A percentile compares a stretch with the other conserved stretches of the same genome.
Evolutionary conservation across 2,888 invertebrate genomes (phyloP).

Genomic region (Temnothorax unifasciatus): DNA sequence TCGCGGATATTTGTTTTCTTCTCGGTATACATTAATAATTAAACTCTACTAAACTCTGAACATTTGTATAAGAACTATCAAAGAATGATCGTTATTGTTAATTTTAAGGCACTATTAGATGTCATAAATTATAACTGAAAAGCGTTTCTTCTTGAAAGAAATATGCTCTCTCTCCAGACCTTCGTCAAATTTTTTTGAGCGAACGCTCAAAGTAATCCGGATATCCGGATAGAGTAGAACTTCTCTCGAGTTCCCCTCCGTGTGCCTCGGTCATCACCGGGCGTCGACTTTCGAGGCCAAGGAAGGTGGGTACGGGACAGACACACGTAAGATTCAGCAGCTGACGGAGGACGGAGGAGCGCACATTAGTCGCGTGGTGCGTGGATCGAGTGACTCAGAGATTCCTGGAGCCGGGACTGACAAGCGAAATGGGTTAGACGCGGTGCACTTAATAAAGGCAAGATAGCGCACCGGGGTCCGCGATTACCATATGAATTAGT

Average conservation of each 20-base stretch:
- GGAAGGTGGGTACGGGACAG: background rate
- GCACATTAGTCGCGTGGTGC: slow-evolving; percentile 62
- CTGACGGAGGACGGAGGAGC: slow-evolving; percentile 1
- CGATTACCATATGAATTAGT: slow-evolving; percentile 82
- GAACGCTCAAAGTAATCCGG: slow-evolving; percentile 21
- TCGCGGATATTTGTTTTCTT: background rate
- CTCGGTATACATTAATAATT: background rate
- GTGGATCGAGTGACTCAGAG: slow-evolving; percentile 73
- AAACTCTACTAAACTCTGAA: background rate
- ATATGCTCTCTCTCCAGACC: background rate
- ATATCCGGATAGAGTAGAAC: slow-evolving; percentile 29
- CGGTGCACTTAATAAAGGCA: slow-evolving; percentile 79
- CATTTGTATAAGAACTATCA: background rate
- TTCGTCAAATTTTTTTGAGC: background rate
- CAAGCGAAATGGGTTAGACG: slow-evolving; percentile 80
- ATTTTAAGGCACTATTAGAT: background rate
- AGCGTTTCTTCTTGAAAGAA: background rate
- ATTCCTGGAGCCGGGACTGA: slow-evolving; percentile 76
- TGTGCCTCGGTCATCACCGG: slow-evolving; percentile 14
- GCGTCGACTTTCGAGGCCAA: slow-evolving; percentile 38
- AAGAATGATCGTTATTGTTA: background rate
- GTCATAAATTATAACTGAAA: background rate
- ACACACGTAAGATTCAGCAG: slow-evolving; percentile 19
- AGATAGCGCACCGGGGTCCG: slow-evolving; percentile 73
- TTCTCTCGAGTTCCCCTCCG: slow-evolving; percentile 20